phyloP scores from a whole-genome alignment of 2,888 invertebrate species.

The Leucoma salicis region DNA sequence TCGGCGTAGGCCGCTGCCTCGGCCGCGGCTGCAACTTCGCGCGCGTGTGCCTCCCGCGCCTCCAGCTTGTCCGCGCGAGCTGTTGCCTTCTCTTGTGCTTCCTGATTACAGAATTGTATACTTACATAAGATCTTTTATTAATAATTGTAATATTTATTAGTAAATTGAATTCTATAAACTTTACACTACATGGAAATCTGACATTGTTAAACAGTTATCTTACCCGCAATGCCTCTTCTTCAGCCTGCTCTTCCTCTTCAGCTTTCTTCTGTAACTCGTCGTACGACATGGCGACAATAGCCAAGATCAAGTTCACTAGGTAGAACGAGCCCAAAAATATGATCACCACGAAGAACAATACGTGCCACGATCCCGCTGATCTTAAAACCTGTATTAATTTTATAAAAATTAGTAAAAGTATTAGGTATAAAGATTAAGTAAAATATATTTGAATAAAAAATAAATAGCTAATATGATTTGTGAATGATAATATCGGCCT shows the following conservation, averaged over 20 bases:
- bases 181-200: neutral
- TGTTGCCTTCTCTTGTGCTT: conserved; percentile 92
- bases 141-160: neutral
- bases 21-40: conserved; percentile 84
- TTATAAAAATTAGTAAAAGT: neutral
- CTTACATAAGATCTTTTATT: neutral
- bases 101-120: conserved; percentile 68
- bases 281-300: conserved; percentile 99
- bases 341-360: conserved; percentile 98
- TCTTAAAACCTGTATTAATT: conserved; percentile 86
- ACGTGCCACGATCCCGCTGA: conserved; percentile 99
- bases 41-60: conserved; percentile 82
- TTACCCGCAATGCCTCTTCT: conserved; percentile 94
- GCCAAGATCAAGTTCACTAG: conserved; percentile 99
- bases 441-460: neutral
- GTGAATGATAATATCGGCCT: no score
- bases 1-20: conserved; percentile 84
- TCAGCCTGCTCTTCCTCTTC: conserved; percentile 98
- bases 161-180: no score
- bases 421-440: neutral
- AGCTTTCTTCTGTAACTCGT: conserved; percentile 98
- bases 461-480: neutral
- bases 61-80: conserved; percentile 85
- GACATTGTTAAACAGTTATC: conserved; percentile 19
- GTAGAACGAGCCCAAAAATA: conserved; percentile 99